Conservation (phyloP, 2,797 vertebrate genomes). For the Sarcophilus harrisii region DNA sequence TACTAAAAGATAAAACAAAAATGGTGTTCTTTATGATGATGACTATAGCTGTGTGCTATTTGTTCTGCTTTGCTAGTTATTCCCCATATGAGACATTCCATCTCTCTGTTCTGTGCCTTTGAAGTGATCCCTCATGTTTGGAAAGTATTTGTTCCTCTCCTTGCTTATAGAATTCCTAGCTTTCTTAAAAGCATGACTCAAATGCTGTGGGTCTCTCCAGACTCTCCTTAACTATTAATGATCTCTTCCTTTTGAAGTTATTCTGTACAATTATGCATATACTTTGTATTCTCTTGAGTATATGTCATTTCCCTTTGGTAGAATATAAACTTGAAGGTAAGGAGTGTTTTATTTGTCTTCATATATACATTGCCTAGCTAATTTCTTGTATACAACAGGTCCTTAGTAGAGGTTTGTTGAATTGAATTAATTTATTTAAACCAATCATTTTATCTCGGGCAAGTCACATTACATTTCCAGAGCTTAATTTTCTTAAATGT, state of each 20-base stretch:
- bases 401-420: background rate
- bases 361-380: background rate
- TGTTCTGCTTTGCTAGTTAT: background rate
- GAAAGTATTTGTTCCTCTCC: background rate
- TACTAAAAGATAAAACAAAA: slow-evolving; percentile 12
- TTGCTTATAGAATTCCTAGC: background rate
- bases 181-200: background rate
- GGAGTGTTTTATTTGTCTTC: too few species aligned
- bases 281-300: background rate
- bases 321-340: background rate
- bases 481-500: background rate
- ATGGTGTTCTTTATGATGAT: slow-evolving; percentile 14
- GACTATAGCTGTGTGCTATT: background rate
- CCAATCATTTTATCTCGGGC: background rate
- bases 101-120: background rate
- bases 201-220: background rate
- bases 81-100: background rate
- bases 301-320: background rate
- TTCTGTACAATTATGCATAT: background rate
- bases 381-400: too few species aligned
- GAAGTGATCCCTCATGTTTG: background rate
- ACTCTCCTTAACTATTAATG: background rate
- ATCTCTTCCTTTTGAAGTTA: background rate
- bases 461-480: background rate
- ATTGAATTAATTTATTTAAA: background rate